Evolutionary conservation across 2,797 vertebrate species (phyloP), one percentile per base, ranked within the genome.

Genomic region (Thunnus albacares): DNA sequence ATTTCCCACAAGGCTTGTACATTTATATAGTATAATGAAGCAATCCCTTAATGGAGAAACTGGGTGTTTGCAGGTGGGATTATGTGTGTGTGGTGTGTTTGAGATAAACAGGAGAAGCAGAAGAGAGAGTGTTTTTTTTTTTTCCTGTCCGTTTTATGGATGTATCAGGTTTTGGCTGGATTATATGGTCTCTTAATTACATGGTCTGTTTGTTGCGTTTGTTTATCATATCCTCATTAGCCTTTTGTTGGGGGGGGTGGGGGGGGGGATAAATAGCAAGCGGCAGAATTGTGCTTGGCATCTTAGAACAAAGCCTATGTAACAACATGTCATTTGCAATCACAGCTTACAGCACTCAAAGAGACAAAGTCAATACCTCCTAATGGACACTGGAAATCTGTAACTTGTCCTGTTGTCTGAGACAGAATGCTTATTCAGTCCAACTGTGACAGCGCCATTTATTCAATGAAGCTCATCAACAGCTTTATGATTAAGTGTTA

Each of bases 131-230:
- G 20, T 5, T 9, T 17, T 15, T 14, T 45, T 45, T 4, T 45
- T 26, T 15, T 81, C 64, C 45, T 75, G 55, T 71, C 49, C 47
- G 30, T 77, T 51, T 73, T 58, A 62, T 74, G 71, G 59, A 74
- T 80, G 55, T 72, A 70, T 89, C 74, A 74, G 68, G 76, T 83
- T 90, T 78, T 72, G 73, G 56, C 80, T 75, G 84, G 86, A 91
- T 92, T 90, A 91, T 87, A 79, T 47, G 63, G 79, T 85, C 77
- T 88, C 81, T 84, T 93, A 91, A 94, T 94, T 90, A 93, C 88
- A 91, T 90, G 90, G 79, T 93, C 85, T 76, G 87, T 88, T 94
- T 91, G 90, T 90, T 86, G 81, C 70, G 79, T 84, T 85, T 91
- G 87, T 91, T 88, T 81, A 77, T 87, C 79, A 81, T 84, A 82